Evolutionary conservation across 1,140 invertebrate species (phyloP).

Genomic region (Diorhabda elongata): DNA sequence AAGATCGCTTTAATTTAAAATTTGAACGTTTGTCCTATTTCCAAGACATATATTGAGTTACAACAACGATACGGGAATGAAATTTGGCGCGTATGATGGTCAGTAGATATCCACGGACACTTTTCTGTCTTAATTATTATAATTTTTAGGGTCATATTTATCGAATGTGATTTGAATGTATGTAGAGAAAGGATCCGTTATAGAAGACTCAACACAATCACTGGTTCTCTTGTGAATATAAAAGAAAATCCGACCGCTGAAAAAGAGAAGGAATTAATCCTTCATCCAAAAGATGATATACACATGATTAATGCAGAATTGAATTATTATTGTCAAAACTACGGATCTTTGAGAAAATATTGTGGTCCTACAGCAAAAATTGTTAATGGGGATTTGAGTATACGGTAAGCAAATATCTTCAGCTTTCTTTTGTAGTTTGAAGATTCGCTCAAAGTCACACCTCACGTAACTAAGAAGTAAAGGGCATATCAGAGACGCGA

Average conservation of each 20-base stretch:
- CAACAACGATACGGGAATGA: too few species aligned
- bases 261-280: constrained; percentile 28
- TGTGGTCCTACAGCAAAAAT: constrained; percentile 38
- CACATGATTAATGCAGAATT: constrained; percentile 39
- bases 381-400: constrained; percentile 39
- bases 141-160: constrained; percentile 34
- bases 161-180: constrained; percentile 42
- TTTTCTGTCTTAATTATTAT: too few species aligned
- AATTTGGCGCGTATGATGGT: too few species aligned
- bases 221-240: constrained; percentile 32
- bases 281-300: constrained; percentile 39
- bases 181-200: constrained; percentile 38
- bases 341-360: constrained; percentile 43
- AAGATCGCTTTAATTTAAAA: too few species aligned
- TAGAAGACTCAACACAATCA: constrained; percentile 35
- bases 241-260: constrained; percentile 13
- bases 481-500: too few species aligned
- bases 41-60: too few species aligned
- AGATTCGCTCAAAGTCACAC: too few species aligned
- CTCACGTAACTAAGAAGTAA: too few species aligned
- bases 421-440: too few species aligned
- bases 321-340: constrained; percentile 41
- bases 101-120: too few species aligned
- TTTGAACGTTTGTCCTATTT: too few species aligned
- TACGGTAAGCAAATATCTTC: constrained; percentile 12